A percentile compares a stretch with the other conserved stretches of the same genome.
phyloP scores from a whole-genome alignment of 2,888 invertebrate genomes.

The Amblyteles armatorius region DNA sequence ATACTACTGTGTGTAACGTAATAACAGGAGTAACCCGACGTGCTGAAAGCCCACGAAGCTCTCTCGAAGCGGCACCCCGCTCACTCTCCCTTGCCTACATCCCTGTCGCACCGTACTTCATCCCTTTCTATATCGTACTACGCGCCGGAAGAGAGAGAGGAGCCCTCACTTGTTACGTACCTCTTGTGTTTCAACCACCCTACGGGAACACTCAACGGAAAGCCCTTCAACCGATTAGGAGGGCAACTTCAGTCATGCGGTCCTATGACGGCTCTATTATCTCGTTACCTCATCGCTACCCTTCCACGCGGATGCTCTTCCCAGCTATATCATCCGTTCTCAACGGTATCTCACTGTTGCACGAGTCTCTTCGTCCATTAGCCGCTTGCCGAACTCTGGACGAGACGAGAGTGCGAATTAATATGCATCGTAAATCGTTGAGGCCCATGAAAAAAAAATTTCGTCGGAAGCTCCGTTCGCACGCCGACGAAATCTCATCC shows the following conservation, averaged over 20 bases:
- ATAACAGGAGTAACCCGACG: constrained; percentile 71
- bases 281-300: constrained; percentile 46
- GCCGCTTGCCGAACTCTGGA: constrained; percentile 3
- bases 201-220: constrained; percentile 25
- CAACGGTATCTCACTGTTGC: constrained; percentile 56
- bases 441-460: not conserved
- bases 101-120: constrained; percentile 7
- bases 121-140: constrained; percentile 12
- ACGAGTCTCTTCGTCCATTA: constrained; percentile 36
- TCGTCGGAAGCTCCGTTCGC: not conserved
- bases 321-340: constrained; percentile 38
- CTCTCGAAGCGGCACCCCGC: constrained; percentile 56
- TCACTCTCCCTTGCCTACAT: not conserved
- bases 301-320: constrained; percentile 1
- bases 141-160: not conserved
- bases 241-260: constrained; percentile 74
- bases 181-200: constrained; percentile 33
- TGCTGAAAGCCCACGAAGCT: constrained; percentile 73
- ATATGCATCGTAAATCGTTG: not conserved
- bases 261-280: constrained; percentile 60
- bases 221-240: constrained; percentile 68
- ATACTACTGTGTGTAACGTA: constrained; percentile 75
- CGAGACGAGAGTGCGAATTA: not conserved
- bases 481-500: not conserved
- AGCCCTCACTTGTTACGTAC: constrained; percentile 37